Conservation (phyloP, 2,797 vertebrate species). For the Micromesistius poutassou region DNA sequence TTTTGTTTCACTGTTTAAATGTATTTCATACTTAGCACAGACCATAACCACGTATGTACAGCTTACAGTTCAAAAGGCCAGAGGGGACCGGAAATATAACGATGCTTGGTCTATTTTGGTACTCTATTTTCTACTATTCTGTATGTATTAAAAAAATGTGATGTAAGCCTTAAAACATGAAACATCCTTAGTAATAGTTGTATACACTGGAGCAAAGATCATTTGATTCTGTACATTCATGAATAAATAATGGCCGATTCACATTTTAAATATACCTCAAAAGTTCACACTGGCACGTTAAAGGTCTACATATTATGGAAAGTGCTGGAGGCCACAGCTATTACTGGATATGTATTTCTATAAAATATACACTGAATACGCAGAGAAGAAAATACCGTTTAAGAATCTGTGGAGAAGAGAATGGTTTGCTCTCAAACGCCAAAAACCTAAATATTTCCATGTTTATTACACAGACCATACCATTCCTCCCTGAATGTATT, state of each 20-base stretch:
- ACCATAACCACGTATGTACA: conserved; percentile 26
- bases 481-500: neutral
- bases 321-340: conserved; percentile 40
- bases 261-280: conserved; percentile 62
- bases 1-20: conserved; percentile 31
- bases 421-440: neutral
- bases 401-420: neutral
- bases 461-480: conserved; percentile 4
- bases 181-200: conserved; percentile 35
- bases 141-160: conserved; percentile 36
- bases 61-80: conserved; percentile 23
- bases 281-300: conserved; percentile 58
- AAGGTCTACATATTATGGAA: conserved; percentile 37
- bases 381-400: neutral
- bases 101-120: conserved; percentile 24
- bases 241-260: conserved; percentile 41
- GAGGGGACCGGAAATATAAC: conserved; percentile 17
- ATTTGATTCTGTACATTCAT: conserved; percentile 36
- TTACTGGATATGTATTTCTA: conserved; percentile 4
- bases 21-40: conserved; percentile 40
- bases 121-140: conserved; percentile 27
- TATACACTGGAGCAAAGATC: conserved; percentile 51
- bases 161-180: conserved; percentile 33
- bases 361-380: neutral
- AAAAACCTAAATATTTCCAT: conserved; percentile 1